Evolutionary conservation across 2,797 vertebrate genomes (phyloP).

Genomic region (Syngnathus acus): DNA sequence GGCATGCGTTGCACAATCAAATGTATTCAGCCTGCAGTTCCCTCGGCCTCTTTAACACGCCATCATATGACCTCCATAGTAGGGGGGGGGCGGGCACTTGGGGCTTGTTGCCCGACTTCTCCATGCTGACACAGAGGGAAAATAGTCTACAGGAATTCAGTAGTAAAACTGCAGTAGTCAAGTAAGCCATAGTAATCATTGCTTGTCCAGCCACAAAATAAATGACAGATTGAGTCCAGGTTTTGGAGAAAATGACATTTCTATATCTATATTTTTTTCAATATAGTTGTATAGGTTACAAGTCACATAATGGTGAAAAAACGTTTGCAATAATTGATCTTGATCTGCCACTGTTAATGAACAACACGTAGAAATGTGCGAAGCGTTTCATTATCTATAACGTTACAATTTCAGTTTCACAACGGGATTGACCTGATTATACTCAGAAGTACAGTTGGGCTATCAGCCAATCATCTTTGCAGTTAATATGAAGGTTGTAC

Average conservation of each 20-base stretch:
- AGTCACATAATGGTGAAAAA: no score
- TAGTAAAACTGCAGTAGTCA: neutral
- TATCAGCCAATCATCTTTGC: neutral
- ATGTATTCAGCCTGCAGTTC: conserved; percentile 28
- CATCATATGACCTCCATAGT: conserved; percentile 46
- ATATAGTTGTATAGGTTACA: no score
- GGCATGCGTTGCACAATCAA: conserved; percentile 37
- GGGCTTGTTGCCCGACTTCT: neutral
- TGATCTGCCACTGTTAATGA: no score
- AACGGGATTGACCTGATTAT: neutral
- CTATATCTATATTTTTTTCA: no score
- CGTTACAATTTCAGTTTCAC: neutral
- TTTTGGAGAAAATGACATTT: no score
- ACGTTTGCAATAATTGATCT: no score
- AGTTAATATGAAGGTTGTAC: neutral
- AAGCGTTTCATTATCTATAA: neutral
- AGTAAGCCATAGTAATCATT: neutral
- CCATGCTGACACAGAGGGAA: neutral
- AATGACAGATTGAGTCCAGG: no score
- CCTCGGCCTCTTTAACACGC: conserved; percentile 8
- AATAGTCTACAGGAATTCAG: conserved; percentile 1
- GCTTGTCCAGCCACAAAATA: no score
- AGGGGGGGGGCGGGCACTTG: conserved; percentile 2
- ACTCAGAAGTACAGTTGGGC: neutral
- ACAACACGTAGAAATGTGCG: neutral